phyloP scores from a whole-genome alignment of 2,113 vertebrate genomes.

The Sprattus sprattus region DNA sequence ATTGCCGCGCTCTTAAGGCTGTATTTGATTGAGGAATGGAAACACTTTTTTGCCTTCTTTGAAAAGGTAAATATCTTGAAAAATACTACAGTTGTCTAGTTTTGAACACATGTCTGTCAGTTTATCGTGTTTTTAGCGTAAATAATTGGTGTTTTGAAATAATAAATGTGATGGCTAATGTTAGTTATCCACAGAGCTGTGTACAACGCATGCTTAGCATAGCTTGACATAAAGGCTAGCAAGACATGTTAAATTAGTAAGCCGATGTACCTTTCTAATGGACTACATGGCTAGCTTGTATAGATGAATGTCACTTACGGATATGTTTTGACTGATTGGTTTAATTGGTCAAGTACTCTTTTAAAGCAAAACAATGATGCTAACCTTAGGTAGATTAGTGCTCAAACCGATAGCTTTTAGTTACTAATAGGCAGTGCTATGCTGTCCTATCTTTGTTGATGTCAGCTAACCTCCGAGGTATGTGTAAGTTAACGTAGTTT shows the following conservation, averaged over 20 bases:
- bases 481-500: too few species aligned
- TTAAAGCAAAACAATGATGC: background rate
- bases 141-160: background rate
- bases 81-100: background rate
- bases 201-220: background rate
- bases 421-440: too few species aligned
- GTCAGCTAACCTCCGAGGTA: too few species aligned
- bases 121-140: background rate
- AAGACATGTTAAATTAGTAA: background rate
- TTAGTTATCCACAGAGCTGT: background rate
- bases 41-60: background rate
- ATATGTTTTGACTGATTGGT: background rate
- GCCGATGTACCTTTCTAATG: background rate
- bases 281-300: background rate
- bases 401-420: background rate
- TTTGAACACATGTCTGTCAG: background rate
- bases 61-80: background rate
- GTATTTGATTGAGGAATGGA: constrained; percentile 28
- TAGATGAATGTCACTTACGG: background rate
- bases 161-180: background rate
- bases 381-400: background rate
- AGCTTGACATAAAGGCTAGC: background rate
- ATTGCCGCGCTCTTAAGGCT: constrained; percentile 29
- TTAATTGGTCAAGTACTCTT: too few species aligned
- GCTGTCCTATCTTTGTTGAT: too few species aligned